Conservation (phyloP, 2,888 invertebrate genomes). For the Agrochola macilenta region DNA sequence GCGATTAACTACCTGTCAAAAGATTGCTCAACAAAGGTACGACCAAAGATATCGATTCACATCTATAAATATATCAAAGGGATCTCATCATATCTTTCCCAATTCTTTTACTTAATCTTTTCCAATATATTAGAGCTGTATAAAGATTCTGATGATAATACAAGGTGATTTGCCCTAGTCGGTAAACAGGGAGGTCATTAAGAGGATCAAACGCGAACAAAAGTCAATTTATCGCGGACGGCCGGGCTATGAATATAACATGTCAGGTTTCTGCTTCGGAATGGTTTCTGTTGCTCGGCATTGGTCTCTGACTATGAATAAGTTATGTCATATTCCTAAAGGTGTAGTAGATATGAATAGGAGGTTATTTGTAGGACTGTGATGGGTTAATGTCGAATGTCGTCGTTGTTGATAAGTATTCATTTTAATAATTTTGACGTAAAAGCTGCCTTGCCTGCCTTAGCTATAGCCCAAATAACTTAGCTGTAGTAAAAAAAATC, state of each 20-base stretch:
- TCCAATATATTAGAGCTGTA: constrained; percentile 21
- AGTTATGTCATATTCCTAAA: constrained; percentile 18
- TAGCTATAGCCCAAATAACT: no score
- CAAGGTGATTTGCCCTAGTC: constrained; percentile 8
- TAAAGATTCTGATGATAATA: constrained; percentile 30
- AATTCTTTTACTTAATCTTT: constrained; percentile 30
- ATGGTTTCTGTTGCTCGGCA: constrained; percentile 10
- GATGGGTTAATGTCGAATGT: background rate
- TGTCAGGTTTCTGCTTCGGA: constrained; percentile 17
- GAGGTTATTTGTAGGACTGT: background rate
- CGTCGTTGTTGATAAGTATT: background rate
- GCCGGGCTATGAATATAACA: constrained; percentile 47
- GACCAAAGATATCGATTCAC: constrained; percentile 15
- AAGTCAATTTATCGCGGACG: constrained; percentile 35
- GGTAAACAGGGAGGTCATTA: constrained; percentile 35
- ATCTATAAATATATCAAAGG: constrained; percentile 26
- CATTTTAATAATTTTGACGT: background rate
- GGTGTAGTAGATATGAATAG: constrained; percentile 3
- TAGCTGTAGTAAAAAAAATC: no score
- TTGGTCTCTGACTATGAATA: constrained; percentile 48
- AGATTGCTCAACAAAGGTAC: constrained; percentile 9
- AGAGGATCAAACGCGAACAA: constrained; percentile 41
- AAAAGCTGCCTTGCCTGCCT: no score
- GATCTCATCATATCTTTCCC: constrained; percentile 17
- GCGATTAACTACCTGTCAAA: constrained; percentile 32